These are phyloP conservation scores for Tangara arthus DNA, from an alignment of 2,797 vertebrate genomes.

Conservation along the genomic window DNA sequence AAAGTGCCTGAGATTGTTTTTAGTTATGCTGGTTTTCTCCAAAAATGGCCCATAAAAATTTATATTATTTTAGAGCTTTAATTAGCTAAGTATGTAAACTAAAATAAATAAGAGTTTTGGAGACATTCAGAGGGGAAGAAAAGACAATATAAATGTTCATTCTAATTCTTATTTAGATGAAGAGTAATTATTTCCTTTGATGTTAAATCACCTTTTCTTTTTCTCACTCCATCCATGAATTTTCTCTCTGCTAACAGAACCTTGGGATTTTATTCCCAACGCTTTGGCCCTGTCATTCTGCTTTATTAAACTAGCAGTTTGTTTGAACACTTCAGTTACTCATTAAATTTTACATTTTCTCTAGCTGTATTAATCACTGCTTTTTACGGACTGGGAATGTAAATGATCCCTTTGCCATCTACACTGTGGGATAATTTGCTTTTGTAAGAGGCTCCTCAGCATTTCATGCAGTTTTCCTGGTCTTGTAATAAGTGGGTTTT, in stretches of 20 bases:
- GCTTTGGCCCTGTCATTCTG: conserved; percentile 10
- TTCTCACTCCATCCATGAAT: neutral
- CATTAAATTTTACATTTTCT: conserved; percentile 45
- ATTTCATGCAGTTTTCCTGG: neutral
- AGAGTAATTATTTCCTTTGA: conserved; percentile 47
- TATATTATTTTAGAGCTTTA: conserved; percentile 48
- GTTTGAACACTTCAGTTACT: conserved; percentile 37
- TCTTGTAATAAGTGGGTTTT: neutral
- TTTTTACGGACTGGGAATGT: conserved; percentile 2
- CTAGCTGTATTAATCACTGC: conserved; percentile 26
- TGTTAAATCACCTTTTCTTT: conserved; percentile 35
- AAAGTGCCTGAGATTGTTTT: neutral
- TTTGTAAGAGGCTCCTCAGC: neutral
- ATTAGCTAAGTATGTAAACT: conserved; percentile 49
- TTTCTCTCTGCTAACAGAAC: neutral
- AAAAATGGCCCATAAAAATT: conserved; percentile 49
- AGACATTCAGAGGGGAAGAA: neutral
- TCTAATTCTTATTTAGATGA: conserved; percentile 28
- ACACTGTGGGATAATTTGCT: neutral
- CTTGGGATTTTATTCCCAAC: conserved; percentile 18
- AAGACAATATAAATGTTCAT: conserved; percentile 14
- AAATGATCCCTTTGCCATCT: conserved; percentile 34
- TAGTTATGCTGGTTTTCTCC: conserved; percentile 9
- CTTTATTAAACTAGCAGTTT: conserved; percentile 28
- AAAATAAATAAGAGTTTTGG: conserved; percentile 36